Conservation (phyloP, 2,888 invertebrate genomes). For the Synanthedon myopaeformis region DNA sequence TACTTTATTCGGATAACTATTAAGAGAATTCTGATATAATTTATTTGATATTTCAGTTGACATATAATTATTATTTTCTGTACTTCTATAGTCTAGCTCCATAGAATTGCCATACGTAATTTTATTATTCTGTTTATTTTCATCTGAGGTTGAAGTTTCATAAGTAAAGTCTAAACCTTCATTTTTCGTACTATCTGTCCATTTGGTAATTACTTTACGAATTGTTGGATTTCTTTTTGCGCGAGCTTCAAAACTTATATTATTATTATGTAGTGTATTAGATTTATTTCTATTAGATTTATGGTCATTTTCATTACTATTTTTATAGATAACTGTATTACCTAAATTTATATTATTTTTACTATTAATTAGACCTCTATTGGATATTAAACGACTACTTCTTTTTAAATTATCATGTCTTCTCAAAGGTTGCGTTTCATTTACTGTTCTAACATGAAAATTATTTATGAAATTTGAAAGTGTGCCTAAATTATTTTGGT, state of each 20-base stretch:
- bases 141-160: constrained; percentile 30
- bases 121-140: constrained; percentile 12
- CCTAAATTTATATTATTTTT: neutral
- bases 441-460: neutral
- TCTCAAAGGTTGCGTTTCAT: neutral
- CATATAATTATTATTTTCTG: constrained; percentile 16
- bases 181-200: constrained; percentile 60
- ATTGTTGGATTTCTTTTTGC: constrained; percentile 38
- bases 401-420: constrained; percentile 4
- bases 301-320: neutral
- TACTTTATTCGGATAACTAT: neutral
- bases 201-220: constrained; percentile 62
- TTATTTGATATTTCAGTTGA: constrained; percentile 17
- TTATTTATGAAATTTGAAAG: constrained; percentile 1
- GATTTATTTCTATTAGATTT: constrained; percentile 5
- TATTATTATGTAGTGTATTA: neutral
- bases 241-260: constrained; percentile 1
- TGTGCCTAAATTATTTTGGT: constrained; percentile 1
- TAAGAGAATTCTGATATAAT: constrained; percentile 11
- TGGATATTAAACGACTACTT: constrained; percentile 4
- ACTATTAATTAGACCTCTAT: neutral
- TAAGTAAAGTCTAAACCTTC: constrained; percentile 53
- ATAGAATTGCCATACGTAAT: constrained; percentile 4
- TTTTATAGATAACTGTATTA: neutral
- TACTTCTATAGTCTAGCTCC: constrained; percentile 15